phyloP scores from a whole-genome alignment of 1,140 invertebrate genomes.

The Polypedilum pembai region DNA sequence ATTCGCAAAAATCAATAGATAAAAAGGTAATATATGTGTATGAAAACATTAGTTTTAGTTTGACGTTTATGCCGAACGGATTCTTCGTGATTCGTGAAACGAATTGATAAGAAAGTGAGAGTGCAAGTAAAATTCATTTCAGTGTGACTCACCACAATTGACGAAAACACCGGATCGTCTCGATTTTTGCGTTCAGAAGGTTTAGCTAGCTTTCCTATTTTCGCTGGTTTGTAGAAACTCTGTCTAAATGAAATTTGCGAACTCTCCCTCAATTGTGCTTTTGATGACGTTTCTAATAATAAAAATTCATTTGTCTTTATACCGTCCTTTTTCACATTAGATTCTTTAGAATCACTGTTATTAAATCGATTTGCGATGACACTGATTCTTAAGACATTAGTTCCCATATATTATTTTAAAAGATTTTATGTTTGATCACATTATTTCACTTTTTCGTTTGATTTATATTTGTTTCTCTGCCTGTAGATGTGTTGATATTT shows the following conservation, averaged over 20 bases:
- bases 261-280: background rate
- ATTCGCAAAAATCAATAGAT: too few species aligned
- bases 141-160: background rate
- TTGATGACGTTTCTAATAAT: background rate
- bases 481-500: background rate
- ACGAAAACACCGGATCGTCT: background rate
- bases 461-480: background rate
- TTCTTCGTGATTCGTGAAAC: background rate
- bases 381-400: background rate
- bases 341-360: background rate
- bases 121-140: too few species aligned
- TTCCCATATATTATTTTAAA: background rate
- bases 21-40: too few species aligned
- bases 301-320: background rate
- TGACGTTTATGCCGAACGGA: background rate
- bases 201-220: slow-evolving; percentile 15
- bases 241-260: background rate
- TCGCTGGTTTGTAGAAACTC: background rate
- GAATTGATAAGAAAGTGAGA: background rate
- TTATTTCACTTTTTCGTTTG: background rate
- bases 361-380: background rate
- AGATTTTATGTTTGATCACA: slow-evolving; percentile 11
- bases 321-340: background rate
- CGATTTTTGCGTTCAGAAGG: background rate
- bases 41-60: background rate